Base-by-base conservation (phyloP, 2,113 vertebrate species). In the Sclerurus mexicanus region DNA sequence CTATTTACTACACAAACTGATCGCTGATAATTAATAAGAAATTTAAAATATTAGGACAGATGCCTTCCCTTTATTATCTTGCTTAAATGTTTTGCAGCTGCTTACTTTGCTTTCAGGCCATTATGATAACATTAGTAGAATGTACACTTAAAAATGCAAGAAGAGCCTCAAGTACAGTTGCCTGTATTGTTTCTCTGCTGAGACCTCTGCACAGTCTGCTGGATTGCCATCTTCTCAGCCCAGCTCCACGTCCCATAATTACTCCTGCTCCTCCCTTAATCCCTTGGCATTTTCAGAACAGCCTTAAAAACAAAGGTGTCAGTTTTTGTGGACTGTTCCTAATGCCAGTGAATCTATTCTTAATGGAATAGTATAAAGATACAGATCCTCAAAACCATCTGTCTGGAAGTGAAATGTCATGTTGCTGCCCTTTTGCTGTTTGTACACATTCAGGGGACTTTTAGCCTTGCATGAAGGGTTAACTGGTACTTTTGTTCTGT, bases 231-330 rank as follows among this genome's bases (percentile, higher is more conserved):
- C 49, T 60, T 82, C 44, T 75, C 28, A 63, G 31, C 25, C 15
- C n/a, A 46, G 17, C 31, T 76, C 18, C 1, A 0, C 4, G 1
- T 28, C 23, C 15, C 42, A 53, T 49, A 33, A 22, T 33, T 80
- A 67, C 13, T 49, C 6, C 59, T 35, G 28, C 4, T 76, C 5
- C 10, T 16, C 6, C 18, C 3, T 4, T 7, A 63, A 6, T 39
- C 6, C 12, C 33, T 31, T 35, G 67, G 14, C 71, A 75, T 5
- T 39, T 85, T 72, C 56, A 52, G 27, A 79, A 64, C 56, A 42
- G 13, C 11, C 19, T 63, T n/a, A 75, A 67, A 85, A 63, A 24
- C 21, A 91, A 66, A 75, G 10, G 6, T 4, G 12, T 22, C 9
- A 10, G 1, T n/a, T 56, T 91, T 68, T 84, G 9, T 50, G 35